A percentile compares a stretch with the other conserved stretches of the same genome.
These are phyloP conservation scores for Corythucha ciliata DNA, from an alignment of 2,888 invertebrate species.

Conservation along the genomic window DNA sequence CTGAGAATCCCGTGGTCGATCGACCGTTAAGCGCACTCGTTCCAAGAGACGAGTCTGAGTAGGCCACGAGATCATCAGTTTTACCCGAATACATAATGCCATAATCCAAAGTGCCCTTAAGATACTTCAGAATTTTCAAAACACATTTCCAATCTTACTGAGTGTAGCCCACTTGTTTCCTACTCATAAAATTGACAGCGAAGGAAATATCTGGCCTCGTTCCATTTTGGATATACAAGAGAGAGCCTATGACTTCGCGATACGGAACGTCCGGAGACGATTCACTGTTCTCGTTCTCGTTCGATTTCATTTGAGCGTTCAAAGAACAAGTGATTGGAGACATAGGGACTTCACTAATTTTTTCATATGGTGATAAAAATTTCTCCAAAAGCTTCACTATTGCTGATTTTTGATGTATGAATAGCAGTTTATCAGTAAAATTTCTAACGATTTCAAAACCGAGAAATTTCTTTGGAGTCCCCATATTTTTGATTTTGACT, in stretches of 20 bases:
- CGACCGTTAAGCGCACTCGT: slow-evolving; percentile 1
- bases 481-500: no score
- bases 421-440: no score
- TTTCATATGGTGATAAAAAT: background rate
- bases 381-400: background rate
- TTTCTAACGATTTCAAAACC: no score
- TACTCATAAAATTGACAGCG: slow-evolving; percentile 6
- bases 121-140: slow-evolving; percentile 3
- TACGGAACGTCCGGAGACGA: slow-evolving; percentile 5
- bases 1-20: background rate
- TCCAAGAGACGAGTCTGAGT: slow-evolving; percentile 5
- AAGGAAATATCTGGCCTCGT: slow-evolving; percentile 9
- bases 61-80: background rate
- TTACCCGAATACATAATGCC: background rate
- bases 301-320: background rate
- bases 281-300: background rate
- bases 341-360: background rate
- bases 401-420: background rate
- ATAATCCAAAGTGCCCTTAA: background rate
- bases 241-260: slow-evolving; percentile 2
- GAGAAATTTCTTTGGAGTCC: no score
- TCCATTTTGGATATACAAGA: slow-evolving; percentile 9
- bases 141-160: background rate
- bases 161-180: background rate
- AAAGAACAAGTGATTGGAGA: background rate